A percentile compares a stretch with the other conserved stretches of the same genome.
Conservation (phyloP, 2,113 vertebrate genomes). For the Oenanthe oenanthe region DNA sequence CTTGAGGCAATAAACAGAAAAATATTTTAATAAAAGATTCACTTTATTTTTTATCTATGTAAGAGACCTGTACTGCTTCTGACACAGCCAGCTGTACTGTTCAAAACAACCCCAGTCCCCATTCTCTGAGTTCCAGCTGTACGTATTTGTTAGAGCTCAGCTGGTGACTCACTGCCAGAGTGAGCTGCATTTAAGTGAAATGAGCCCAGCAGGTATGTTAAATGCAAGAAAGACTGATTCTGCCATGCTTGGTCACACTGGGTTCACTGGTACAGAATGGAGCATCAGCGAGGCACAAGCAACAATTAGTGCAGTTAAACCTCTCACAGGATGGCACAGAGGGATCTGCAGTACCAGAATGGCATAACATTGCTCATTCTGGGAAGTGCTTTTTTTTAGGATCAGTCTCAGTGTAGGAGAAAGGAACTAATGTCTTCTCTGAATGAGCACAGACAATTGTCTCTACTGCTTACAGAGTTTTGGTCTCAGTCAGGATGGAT, state of each 20-base stretch:
- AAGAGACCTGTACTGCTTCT: not conserved
- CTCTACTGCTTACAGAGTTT: not conserved
- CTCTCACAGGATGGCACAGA: not conserved
- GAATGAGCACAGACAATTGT: constrained; percentile 30
- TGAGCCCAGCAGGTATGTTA: not conserved
- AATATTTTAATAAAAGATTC: not conserved
- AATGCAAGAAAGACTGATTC: not conserved
- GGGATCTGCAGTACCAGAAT: not conserved
- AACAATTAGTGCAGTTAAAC: not conserved
- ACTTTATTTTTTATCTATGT: not conserved
- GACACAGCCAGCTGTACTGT: not conserved
- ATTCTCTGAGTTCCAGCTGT: not conserved
- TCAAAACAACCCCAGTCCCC: not conserved
- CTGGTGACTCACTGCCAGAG: not conserved
- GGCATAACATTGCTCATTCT: not conserved
- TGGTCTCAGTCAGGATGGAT: constrained; percentile 46
- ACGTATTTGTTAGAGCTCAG: not conserved
- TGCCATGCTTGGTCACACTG: not conserved
- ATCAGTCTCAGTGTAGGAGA: not conserved
- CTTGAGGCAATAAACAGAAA: constrained; percentile 72
- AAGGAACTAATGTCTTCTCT: not conserved
- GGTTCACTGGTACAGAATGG: not conserved
- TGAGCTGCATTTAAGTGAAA: not conserved
- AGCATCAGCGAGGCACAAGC: not conserved
- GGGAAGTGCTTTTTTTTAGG: constrained; percentile 23